Base-by-base conservation (phyloP, 2,888 invertebrate species). In the Hydraecia micacea region DNA sequence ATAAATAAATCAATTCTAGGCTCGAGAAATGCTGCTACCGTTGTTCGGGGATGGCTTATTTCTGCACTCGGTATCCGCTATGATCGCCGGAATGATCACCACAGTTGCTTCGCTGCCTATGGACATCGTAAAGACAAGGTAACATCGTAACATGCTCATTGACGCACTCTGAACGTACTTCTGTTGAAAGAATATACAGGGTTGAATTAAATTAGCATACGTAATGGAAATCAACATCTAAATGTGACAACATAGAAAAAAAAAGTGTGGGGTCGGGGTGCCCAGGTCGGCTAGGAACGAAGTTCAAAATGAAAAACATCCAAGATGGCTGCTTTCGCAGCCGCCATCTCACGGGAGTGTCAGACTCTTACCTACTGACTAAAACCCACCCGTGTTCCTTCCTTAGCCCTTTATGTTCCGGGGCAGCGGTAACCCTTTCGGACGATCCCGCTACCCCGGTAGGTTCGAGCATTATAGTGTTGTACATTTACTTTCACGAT, bases 121-220 rank as follows among this genome's bases (percentile, higher is more conserved):
- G n/a, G 99, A 99, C 95, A 99, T 99, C 91, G 99, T 99, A 25
- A 99, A 99, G 96, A 99, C 99, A 11, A 98, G 99, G 98, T 98
- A 75, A 46, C 46, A 42, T 13, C 2, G 46, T 8, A 11, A 5
- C 11, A 62, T 63, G 28, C 15, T 63, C 21, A 49, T 52, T 28
- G n/a, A 11, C 9, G 73, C 15, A 28, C 9, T 52, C 39, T 73
- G 28, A 28, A 69, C 32, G 25, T 32, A 25, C 25, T 69, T 49
- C 2, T 49, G 15, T 49, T 25, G 15, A 25, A 32, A 32, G 68
- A 28, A 46, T 68, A 28, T 28, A 49, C 28, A 70, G 49, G 15
- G 2, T 36, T 25, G 49, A 46, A 68, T 46, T 11, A 46, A 21
- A 46, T 68, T 46, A 49, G 28, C 68, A 32, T 46, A 28, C 7